Conservation (phyloP, 2,888 invertebrate genomes). For the Stenodera caucasica region DNA sequence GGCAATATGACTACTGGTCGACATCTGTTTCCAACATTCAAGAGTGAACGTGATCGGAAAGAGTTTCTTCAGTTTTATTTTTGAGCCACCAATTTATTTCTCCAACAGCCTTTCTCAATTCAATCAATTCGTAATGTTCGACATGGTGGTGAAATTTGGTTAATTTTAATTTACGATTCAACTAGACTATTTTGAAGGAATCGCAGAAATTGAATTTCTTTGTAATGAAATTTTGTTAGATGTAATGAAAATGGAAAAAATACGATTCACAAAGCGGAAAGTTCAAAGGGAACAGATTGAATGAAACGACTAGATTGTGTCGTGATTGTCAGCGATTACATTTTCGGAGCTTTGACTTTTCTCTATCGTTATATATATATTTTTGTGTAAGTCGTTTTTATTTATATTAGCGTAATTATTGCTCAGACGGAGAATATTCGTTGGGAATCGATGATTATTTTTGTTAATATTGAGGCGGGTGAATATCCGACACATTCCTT, state of each 20-base stretch:
- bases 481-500: no score
- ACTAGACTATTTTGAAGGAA: background rate
- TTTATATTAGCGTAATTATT: no score
- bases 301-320: background rate
- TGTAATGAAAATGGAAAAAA: constrained; percentile 4
- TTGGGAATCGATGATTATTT: no score
- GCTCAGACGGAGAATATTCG: no score
- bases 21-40: constrained; percentile 18
- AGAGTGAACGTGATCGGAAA: constrained; percentile 19
- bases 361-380: background rate
- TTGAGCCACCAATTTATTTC: no score
- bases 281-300: constrained; percentile 5
- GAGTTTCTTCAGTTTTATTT: background rate
- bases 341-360: no score
- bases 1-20: constrained; percentile 9
- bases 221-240: background rate
- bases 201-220: background rate
- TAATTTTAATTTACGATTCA: background rate
- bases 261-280: background rate
- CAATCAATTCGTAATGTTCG: background rate
- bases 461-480: no score
- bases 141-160: background rate
- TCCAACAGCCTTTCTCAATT: no score
- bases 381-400: background rate
- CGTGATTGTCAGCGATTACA: constrained; percentile 1